Evolutionary conservation across 2,888 invertebrate genomes (phyloP), one percentile per base, ranked within the genome.

Genomic region (Nezara viridula): DNA sequence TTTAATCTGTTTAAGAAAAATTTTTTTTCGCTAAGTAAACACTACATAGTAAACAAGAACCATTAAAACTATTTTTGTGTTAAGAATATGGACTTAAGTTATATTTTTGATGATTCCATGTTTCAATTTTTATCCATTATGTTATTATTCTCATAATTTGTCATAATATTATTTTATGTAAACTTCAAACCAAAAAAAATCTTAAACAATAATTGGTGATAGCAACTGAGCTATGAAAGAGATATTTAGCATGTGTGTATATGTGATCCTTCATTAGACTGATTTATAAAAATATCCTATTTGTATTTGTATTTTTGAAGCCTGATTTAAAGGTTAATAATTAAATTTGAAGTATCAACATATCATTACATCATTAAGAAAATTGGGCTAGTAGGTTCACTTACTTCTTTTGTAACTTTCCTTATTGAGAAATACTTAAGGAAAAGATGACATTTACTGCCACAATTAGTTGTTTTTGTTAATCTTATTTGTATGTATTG

Each of bases 301-400:
- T n/a, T 81, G 24, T 44, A 81, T 81, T 81, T 6, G 19, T 19
- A 37, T 37, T 73, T 73, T 73, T 73, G 14, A 21, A 32, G 37
- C n/a, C 73, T 73, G 37, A 40, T 77, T 77, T 77, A 40, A 77
- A 40, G 40, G 77, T 10, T 40, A 40, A 44, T 40, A 44, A n/a
- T 81, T 44, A 47, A 81, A 77, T 77, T 77, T 40, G 24, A 77
- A 77, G 14, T n/a, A 81, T 81, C 21, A 44, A 81, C 81, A 81
- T 81, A 81, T 44, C 81, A 81, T 47, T 44, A 81, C 44, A 24
- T 81, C 14, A n/a, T 24, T 77, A 77, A 77, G 77, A 40, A 4
- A 21, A 77, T 24, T 24, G 1, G 77, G 5, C 27, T 27, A 27
- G 27, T 32, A 10, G n/a, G n/a, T n/a, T 73, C 16, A 73, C 37